These are phyloP conservation scores for Ceramica pisi DNA, from an alignment of 2,888 invertebrate species.

Conservation along the genomic window DNA sequence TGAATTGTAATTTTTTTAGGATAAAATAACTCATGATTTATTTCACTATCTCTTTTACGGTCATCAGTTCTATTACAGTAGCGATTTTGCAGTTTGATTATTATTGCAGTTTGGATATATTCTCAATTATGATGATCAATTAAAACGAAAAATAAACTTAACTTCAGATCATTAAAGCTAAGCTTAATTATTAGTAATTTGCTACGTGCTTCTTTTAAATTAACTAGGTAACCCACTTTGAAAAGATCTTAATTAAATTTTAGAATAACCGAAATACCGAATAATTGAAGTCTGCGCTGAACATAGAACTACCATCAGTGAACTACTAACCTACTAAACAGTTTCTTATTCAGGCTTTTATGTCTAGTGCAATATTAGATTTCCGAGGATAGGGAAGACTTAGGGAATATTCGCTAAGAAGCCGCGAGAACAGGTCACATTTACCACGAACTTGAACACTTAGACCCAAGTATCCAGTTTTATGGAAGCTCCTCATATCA, in stretches of 20 bases:
- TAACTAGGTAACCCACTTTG: not conserved
- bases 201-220: not conserved
- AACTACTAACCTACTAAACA: conserved; percentile 23
- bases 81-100: too few relatives aligned
- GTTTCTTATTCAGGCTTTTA: conserved; percentile 35
- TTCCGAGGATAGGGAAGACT: conserved; percentile 33
- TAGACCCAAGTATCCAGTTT: conserved; percentile 29
- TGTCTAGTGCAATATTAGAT: conserved; percentile 57
- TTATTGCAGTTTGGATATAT: too few relatives aligned
- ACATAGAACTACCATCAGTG: conserved; percentile 25
- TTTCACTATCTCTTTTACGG: conserved; percentile 1
- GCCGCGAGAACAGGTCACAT: conserved; percentile 17
- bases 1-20: conserved; percentile 20
- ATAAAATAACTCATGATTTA: not conserved
- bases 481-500: conserved; percentile 38
- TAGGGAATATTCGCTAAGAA: conserved; percentile 45
- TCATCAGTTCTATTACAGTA: too few relatives aligned
- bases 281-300: conserved; percentile 25
- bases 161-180: not conserved
- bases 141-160: not conserved
- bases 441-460: conserved; percentile 38
- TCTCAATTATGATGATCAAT: too few relatives aligned
- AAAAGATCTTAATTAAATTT: conserved; percentile 15
- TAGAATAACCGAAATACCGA: conserved; percentile 14
- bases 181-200: not conserved